These are phyloP conservation scores for Parazoanthus darwini DNA, from an alignment of 92 coral and sea anemone genomes.

Conservation along the genomic window DNA sequence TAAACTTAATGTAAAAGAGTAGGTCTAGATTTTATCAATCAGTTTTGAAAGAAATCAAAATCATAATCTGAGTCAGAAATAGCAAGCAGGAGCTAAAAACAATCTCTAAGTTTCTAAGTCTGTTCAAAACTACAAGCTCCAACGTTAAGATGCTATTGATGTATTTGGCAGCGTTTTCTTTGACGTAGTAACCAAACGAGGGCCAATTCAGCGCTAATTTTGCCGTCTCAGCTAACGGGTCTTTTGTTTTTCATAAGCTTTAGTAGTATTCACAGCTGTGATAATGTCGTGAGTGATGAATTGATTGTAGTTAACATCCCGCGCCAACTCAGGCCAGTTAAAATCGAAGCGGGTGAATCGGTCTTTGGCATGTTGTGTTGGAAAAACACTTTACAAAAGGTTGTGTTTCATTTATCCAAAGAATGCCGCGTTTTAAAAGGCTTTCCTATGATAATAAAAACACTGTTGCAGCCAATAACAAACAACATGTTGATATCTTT, in stretches of 20 bases:
- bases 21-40: conserved; percentile 14
- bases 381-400: conserved; percentile 7
- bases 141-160: too few relatives aligned
- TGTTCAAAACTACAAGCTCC: neutral
- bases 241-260: neutral
- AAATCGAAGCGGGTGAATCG: neutral
- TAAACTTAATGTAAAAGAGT: neutral
- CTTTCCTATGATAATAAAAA: conserved; percentile 17
- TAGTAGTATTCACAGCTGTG: conserved; percentile 26
- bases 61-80: neutral
- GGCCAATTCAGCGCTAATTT: neutral
- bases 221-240: neutral
- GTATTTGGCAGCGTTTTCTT: neutral
- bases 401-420: conserved; percentile 1
- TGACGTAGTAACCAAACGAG: neutral
- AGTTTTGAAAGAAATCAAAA: neutral
- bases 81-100: neutral
- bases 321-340: neutral
- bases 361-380: neutral
- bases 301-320: neutral
- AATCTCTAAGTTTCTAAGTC: neutral
- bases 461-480: neutral
- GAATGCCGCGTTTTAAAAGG: neutral
- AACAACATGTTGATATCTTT: neutral
- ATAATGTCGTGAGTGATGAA: neutral